Conservation (phyloP, 2,113 vertebrate species). For the Gulo gulo region DNA sequence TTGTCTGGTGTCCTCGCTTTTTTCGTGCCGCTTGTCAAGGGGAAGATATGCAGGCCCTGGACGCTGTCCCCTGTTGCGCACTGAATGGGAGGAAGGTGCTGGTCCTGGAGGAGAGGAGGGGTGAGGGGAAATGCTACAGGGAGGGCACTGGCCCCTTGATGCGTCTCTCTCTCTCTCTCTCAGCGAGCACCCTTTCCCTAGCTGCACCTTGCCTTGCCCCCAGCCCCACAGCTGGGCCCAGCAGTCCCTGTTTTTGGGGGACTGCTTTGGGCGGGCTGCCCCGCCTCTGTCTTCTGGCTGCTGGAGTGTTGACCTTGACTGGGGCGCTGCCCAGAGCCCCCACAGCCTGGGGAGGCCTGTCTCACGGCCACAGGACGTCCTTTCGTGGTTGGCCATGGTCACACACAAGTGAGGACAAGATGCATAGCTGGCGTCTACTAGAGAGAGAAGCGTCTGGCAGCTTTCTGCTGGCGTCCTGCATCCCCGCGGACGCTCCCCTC, state of each 20-base stretch:
- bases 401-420: no score
- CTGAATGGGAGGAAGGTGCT: background rate
- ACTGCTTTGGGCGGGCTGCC: background rate
- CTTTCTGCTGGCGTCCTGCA: background rate
- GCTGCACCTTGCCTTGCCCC: background rate
- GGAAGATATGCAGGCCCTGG: background rate
- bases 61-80: background rate
- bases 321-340: background rate
- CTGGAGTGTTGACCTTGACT: background rate
- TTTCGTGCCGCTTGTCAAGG: background rate
- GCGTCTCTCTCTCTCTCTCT: background rate
- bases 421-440: background rate
- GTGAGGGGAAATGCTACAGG: background rate
- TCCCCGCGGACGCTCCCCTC: no score
- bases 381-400: background rate
- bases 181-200: no score
- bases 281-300: background rate
- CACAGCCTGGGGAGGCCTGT: background rate
- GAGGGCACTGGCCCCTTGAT: background rate
- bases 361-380: background rate
- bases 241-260: no score
- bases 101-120: background rate
- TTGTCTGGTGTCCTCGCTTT: fast-evolving
- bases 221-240: background rate
- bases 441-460: background rate